Evolutionary conservation across 2,888 invertebrate genomes (phyloP), one percentile per base, ranked within the genome.

Genomic region (Margaritifera margaritifera): DNA sequence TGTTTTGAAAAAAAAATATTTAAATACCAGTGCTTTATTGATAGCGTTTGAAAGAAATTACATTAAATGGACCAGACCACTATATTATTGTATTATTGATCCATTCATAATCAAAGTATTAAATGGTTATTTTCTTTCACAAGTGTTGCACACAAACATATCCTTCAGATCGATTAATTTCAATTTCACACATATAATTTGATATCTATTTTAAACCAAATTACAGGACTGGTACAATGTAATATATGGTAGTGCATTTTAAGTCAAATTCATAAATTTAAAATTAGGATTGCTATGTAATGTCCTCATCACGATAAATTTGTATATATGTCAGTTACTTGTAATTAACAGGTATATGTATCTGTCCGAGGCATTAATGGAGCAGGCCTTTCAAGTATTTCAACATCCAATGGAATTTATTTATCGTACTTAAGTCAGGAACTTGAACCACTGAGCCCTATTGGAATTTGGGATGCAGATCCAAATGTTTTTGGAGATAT

Each of bases 381-480:
- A 15, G 81, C 79, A n/a, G 81, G 80, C 0, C 60, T 72, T 55
- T 62, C 70, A 20, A 73, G 72, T 22, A 68, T 71, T 20, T 71
- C 74, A 31, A 73, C 68, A n/a, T 79, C 78, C 6, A 80, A 79
- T 58, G 78, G 81, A 61, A 72, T 81, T n/a, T 74, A 66, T 66
- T 66, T 81, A 60, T 81, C 80, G 4, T 74, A 73, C 63, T 59
- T 79, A 19, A 75, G 76, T 58, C 75, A 74, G 50, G 81, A 75
- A 3, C 60, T 77, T 22, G 27, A 58, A 18, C 72, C 79, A 4
- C 71, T 74, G 53, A 62, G 52, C 2, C 69, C 64, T 15, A 55
- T 80, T 25, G 71, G 62, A 5, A 72, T 81, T 2, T 71, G 66
- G 69, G 81, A 81, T 62, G 71, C 72, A 1, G 69, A 75, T 51